Evolutionary conservation across 2,888 invertebrate genomes (phyloP), one percentile per base, ranked within the genome.

Genomic region (Mycalesis mineus): DNA sequence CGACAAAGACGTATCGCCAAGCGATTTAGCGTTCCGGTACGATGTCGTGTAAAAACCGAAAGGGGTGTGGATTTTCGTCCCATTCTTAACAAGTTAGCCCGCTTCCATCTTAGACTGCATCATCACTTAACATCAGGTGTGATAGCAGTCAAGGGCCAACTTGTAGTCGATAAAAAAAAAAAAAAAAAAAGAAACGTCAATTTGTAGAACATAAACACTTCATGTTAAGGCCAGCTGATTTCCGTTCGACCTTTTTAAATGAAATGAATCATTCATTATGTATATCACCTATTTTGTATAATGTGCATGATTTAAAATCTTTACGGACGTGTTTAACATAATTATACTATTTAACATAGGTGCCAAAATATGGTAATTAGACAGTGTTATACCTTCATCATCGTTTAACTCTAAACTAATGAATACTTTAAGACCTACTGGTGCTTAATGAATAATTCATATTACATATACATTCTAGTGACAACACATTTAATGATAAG

Each of bases 351-450:
- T 33, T 14, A 9, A 51, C 2, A 31, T 22, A 51, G 39, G 45
- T 57, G 57, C 51, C 51, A 42, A 57, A 51, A 57, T 51, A 57
- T 57, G 56, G 4, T 39, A 57, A 57, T 51, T 14, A 7, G n/a
- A 29, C 39, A 17, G 45, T 40, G 42, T 22, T 45, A 51, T 57
- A 31, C 51, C 50, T 57, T 51, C 44, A 45, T 51, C 57, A 22
- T 33, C 11, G 8, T 17, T n/a, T n/a, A n/a, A n/a, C 3, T 22
- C n/a, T 33, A 11, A 49, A 42, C 11, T 42, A 14, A 42, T 40
- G 22, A 33, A 31, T 33, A 47, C 31, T 33, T 11, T 33, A 33
- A 14, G 7, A 45, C 31, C 45, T 15, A 15, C 22, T 22, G 3
- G 22, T 22, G 22, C n/a, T 47, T 47, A 31, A 47, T 47, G 31